Evolutionary conservation across 2,888 invertebrate species (phyloP), one percentile per base, ranked within the genome.

Genomic region (Drymonia ruficornis): DNA sequence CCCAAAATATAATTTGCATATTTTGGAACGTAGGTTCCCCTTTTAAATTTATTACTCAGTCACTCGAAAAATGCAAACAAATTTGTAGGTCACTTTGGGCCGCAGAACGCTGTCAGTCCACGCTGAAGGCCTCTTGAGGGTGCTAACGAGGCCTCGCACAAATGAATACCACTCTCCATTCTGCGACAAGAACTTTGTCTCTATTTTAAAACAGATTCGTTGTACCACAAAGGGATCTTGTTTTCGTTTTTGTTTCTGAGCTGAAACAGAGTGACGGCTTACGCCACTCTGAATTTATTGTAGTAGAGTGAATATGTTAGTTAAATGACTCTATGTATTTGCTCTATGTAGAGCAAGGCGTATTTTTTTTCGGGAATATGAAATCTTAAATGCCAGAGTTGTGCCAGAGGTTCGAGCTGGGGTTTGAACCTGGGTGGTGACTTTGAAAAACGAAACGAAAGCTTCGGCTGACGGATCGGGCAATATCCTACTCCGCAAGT

Each of bases 61-160:
- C 42, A 61, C 28, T 28, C 47, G 60, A 57, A 61, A 67, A 59
- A 65, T 61, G 68, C 63, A 62, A 54, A 50, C 15, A 57, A 55
- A 36, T 76, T 76, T 76, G 70, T 69, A 71, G 71, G 70, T 74
- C 72, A 69, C 66, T 71, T 66, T 63, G 63, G 66, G 59, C 49
- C 51, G 45, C 50, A 44, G 46, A 59, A 29, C 63, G 47, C 52
- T 55, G 65, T 62, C 63, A 16, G 47, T 47, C 47, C 31, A 34
- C 55, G 52, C 52, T 63, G 54, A 57, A 75, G 67, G 49, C 50
- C 62, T 44, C 75, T 77, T 48, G 52, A 63, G 43, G 54, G 65
- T 68, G 67, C 74, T 76, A 78, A 78, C 78, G 74, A 79, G 66
- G 56, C 61, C 49, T 57, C 63, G 64, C 59, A 70, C 70, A 74